Percentiles rank a stretch among this genome's conserved stretches.
Conservation (phyloP, 2,888 invertebrate genomes). For the Dromius quadrimaculatus region DNA sequence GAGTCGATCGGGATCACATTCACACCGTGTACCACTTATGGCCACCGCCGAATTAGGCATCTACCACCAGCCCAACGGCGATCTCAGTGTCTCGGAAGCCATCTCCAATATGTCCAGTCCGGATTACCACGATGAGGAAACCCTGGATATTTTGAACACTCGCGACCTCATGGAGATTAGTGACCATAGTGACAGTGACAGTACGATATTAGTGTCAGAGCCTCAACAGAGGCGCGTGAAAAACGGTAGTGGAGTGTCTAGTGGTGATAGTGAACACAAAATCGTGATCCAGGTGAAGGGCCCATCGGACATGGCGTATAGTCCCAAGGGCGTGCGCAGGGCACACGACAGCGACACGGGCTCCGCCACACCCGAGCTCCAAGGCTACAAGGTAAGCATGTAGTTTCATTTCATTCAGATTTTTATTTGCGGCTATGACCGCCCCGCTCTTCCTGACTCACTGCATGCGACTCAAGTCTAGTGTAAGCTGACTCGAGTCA, state of each 20-base stretch:
- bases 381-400: conserved; percentile 70
- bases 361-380: conserved; percentile 68
- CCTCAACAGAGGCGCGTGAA: conserved; percentile 67
- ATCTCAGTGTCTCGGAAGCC: conserved; percentile 86
- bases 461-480: conserved; percentile 17
- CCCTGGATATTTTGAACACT: conserved; percentile 81
- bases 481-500: conserved; percentile 16
- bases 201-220: conserved; percentile 87
- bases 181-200: conserved; percentile 91
- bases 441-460: conserved; percentile 4
- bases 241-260: conserved; percentile 55
- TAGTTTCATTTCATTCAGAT: conserved; percentile 10
- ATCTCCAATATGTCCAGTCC: conserved; percentile 92
- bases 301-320: conserved; percentile 62
- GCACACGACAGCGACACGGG: conserved; percentile 47
- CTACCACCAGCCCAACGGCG: conserved; percentile 68
- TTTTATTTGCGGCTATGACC: conserved; percentile 20
- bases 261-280: conserved; percentile 76
- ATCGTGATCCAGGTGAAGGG: conserved; percentile 87
- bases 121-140: conserved; percentile 89
- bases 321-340: conserved; percentile 62
- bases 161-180: conserved; percentile 89
- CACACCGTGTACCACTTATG: conserved; percentile 67
- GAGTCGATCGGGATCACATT: conserved; percentile 77
- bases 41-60: conserved; percentile 65